These are phyloP conservation scores for Fissipunctia ypsillon DNA, from an alignment of 2,888 invertebrate species.

Conservation along the genomic window DNA sequence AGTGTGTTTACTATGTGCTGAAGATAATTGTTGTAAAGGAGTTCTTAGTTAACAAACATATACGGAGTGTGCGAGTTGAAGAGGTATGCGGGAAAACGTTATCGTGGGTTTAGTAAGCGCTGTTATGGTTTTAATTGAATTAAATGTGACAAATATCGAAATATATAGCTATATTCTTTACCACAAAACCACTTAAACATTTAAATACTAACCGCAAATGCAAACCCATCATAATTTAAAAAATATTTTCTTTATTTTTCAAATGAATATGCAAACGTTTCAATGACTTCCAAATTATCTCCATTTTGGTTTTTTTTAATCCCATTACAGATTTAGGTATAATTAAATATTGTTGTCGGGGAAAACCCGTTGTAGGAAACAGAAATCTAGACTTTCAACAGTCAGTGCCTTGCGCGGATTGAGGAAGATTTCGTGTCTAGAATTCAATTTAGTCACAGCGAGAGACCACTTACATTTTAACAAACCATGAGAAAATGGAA, in stretches of 20 bases:
- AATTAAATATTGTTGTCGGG: conserved; percentile 27
- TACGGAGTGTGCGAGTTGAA: neutral
- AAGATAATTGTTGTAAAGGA: conserved; percentile 56
- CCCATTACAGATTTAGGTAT: conserved; percentile 6
- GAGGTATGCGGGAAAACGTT: neutral
- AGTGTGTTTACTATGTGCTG: conserved; percentile 43
- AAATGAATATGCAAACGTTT: neutral
- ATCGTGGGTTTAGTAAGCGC: neutral
- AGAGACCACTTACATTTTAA: conserved; percentile 12
- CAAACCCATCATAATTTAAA: neutral
- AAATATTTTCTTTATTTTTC: conserved; percentile 5
- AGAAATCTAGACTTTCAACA: conserved; percentile 52
- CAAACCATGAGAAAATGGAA: neutral
- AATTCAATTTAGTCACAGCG: conserved; percentile 29
- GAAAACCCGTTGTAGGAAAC: conserved; percentile 42
- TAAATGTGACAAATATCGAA: neutral
- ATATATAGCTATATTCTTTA: neutral
- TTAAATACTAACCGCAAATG: conserved; percentile 8
- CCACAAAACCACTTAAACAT: conserved; percentile 25
- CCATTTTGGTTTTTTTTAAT: conserved; percentile 14
- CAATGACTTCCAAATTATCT: neutral
- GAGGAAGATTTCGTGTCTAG: conserved; percentile 46
- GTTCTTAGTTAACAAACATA: conserved; percentile 37
- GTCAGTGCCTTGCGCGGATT: conserved; percentile 43
- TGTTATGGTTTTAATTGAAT: neutral